phyloP scores from a whole-genome alignment of 2,113 vertebrate genomes.

The Percina caprodes region DNA sequence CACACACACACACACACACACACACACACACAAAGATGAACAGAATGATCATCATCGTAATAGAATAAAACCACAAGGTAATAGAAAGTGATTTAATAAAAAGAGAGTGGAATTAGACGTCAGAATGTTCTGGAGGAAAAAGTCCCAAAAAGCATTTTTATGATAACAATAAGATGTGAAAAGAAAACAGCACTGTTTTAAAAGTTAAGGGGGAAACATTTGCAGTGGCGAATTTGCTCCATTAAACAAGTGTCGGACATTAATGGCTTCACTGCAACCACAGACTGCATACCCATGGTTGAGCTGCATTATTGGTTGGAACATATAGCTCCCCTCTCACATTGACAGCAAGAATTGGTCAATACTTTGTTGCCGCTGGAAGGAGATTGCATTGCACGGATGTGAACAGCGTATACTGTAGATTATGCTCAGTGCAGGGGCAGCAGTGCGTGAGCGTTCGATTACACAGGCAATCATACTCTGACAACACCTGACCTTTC shows the following conservation, averaged over 20 bases:
- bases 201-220: slow-evolving; percentile 4
- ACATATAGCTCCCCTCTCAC: slow-evolving; percentile 14
- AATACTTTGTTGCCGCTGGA: slow-evolving; percentile 23
- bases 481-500: slow-evolving; percentile 22
- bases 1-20: too few relatives aligned
- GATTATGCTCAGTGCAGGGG: not conserved
- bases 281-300: not conserved
- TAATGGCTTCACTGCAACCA: slow-evolving; percentile 10
- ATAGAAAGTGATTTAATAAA: not conserved
- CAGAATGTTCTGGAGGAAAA: not conserved
- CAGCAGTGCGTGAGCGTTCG: slow-evolving; percentile 14
- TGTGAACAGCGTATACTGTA: not conserved
- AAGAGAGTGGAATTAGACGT: not conserved
- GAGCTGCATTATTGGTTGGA: slow-evolving; percentile 16
- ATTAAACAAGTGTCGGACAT: slow-evolving; percentile 34
- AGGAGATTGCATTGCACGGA: slow-evolving; percentile 31
- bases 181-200: slow-evolving; percentile 1
- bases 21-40: not conserved
- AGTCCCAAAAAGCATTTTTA: not conserved
- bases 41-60: not conserved
- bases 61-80: not conserved
- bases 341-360: slow-evolving; percentile 52
- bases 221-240: slow-evolving; percentile 4
- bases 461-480: slow-evolving; percentile 42
- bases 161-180: not conserved